Conservation (phyloP, 2,113 vertebrate genomes). For the Chlamydotis undulata region DNA sequence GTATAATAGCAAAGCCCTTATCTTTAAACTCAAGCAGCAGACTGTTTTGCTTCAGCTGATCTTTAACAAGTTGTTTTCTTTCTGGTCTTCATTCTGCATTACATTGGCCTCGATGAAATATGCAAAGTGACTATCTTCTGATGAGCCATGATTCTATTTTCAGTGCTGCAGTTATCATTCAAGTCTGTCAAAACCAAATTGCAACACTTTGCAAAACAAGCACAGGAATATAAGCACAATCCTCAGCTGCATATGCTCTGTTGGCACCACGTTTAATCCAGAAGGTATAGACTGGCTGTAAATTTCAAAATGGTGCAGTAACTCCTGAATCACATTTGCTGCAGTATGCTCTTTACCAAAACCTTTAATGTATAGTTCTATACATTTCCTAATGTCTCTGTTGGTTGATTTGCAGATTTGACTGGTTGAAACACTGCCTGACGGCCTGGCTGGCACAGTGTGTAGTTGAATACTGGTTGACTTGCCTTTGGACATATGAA, state of each 20-base stretch:
- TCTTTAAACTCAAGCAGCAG: not conserved
- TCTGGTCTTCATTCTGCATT: not conserved
- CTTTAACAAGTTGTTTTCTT: constrained; percentile 29
- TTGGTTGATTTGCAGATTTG: not conserved
- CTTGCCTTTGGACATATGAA: not conserved
- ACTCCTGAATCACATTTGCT: not conserved
- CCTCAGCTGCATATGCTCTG: constrained; percentile 33
- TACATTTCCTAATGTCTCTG: not conserved
- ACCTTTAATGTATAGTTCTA: not conserved
- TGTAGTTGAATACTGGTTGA: not conserved
- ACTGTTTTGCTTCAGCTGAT: not conserved
- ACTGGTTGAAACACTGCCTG: not conserved
- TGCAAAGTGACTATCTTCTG: constrained; percentile 23
- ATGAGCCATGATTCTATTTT: constrained; percentile 50
- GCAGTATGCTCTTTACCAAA: not conserved
- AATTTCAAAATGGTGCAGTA: not conserved
- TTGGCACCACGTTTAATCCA: constrained; percentile 44
- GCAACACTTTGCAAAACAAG: constrained; percentile 58
- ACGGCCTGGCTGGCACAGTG: not conserved
- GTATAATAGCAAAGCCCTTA: not conserved
- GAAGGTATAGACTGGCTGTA: constrained; percentile 45
- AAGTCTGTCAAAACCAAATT: constrained; percentile 64
- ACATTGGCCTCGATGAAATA: not conserved
- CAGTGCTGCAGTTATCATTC: constrained; percentile 43
- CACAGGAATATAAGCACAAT: constrained; percentile 32